phyloP scores from a whole-genome alignment of 2,888 invertebrate species.

The Anticlea derivata region DNA sequence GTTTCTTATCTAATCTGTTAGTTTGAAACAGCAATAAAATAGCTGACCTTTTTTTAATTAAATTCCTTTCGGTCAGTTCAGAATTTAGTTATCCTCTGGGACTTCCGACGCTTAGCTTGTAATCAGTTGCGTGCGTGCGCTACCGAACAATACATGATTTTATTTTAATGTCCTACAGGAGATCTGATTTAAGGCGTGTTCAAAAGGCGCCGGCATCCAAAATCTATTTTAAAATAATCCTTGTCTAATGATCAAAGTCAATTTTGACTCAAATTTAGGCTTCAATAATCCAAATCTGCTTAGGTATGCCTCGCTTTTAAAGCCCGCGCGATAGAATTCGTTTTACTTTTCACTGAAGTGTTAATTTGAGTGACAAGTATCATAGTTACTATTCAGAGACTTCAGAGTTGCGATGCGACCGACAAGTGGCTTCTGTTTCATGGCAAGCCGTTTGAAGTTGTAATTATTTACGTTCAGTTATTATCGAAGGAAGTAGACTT shows the following conservation, averaged over 20 bases:
- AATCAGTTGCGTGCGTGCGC: neutral
- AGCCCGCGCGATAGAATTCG: too few species aligned
- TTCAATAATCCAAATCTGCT: too few species aligned
- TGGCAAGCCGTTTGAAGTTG: conserved; percentile 29
- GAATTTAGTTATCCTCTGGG: neutral
- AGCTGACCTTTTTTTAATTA: neutral
- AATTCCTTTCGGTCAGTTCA: neutral
- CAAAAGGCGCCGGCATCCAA: too few species aligned
- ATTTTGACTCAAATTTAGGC: too few species aligned
- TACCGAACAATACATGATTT: neutral
- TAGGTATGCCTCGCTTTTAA: too few species aligned
- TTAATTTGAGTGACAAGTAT: too few species aligned
- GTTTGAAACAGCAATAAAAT: neutral
- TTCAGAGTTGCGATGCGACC: neutral
- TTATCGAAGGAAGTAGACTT: conserved; percentile 30
- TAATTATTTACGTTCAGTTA: conserved; percentile 35
- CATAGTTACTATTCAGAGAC: neutral
- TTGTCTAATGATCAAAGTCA: too few species aligned
- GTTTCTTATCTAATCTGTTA: too few species aligned
- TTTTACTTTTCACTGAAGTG: neutral
- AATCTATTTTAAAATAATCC: too few species aligned
- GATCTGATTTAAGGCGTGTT: too few species aligned
- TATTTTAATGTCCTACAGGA: too few species aligned
- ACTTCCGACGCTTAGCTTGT: neutral
- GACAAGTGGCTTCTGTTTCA: conserved; percentile 8